Evolutionary conservation across 2,888 invertebrate species (phyloP).

Genomic region (Molorchus minor): DNA sequence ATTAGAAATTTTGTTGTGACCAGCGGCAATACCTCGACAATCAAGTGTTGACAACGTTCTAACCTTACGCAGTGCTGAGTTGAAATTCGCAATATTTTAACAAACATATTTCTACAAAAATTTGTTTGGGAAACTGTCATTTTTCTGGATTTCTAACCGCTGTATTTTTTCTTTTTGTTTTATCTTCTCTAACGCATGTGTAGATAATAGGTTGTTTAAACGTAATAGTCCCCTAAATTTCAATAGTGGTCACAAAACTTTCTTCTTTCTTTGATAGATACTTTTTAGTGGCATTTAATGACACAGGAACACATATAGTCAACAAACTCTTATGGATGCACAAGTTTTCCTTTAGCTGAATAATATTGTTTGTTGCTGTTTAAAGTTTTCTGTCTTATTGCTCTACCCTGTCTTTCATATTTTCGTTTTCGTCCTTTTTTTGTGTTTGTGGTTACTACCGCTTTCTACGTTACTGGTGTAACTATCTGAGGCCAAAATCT

Average conservation of each 20-base stretch:
- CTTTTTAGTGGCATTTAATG: conserved; percentile 18
- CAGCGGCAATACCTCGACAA: conserved; percentile 35
- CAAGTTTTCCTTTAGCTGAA: conserved; percentile 30
- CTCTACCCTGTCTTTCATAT: conserved; percentile 2
- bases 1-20: conserved; percentile 29
- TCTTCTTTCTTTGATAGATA: conserved; percentile 5
- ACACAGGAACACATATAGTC: conserved; percentile 23
- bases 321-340: conserved; percentile 26
- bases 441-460: too few relatives aligned
- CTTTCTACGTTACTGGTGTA: too few relatives aligned
- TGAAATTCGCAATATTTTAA: conserved; percentile 6
- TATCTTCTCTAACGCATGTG: conserved; percentile 2
- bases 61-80: conserved; percentile 8
- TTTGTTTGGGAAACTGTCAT: conserved; percentile 7
- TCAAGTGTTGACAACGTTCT: conserved; percentile 14
- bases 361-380: conserved; percentile 30
- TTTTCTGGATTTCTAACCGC: conserved; percentile 7
- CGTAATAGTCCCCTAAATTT: conserved; percentile 12
- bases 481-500: too few relatives aligned
- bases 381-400: conserved; percentile 7
- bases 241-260: conserved; percentile 17
- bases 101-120: conserved; percentile 10
- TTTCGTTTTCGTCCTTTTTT: conserved; percentile 6
- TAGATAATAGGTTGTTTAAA: conserved; percentile 18
- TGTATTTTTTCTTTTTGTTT: conserved; percentile 3